Base-by-base conservation (phyloP, 2,888 invertebrate species). In the Patella ulyssiponensis region DNA sequence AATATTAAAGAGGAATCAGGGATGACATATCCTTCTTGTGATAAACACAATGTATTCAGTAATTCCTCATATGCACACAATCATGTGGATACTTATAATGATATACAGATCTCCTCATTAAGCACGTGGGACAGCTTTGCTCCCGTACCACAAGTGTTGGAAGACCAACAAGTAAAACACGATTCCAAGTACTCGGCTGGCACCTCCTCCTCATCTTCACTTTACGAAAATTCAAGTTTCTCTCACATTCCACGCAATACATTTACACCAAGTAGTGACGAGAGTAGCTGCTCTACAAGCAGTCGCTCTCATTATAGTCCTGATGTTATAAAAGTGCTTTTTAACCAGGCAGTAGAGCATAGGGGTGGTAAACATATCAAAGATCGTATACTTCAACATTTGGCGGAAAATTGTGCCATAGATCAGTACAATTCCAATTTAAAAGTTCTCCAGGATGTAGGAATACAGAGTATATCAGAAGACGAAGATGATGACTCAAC, bases 291-390 rank as follows among this genome's bases (percentile, higher is more conserved):
- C 44, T 52, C 56, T 15, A 52, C 77, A 23, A 73, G 71, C 14
- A 69, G 71, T 15, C 52, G 76, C 5, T 76, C 76, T 69, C 75
- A 77, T 74, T 87, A 83, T 82, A 86, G 85, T 69, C 82, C 86
- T 0, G 80, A 79, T 33, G 77, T 88, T 17, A 84, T 88, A 53
- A 86, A 87, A 75, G 86, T 87, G 14, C 78, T 88, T 1, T 77
- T 87, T 20, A 80, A 83, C 33, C 86, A 88, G 74, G 78, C 84
- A 9, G 73, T 84, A 2, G 82, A 81, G 14, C 74, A 73, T 51
- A 69, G 73, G 15, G 58, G 73, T 15, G 54, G 69, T 23, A 74
- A 51, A 17, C 64, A 64, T 64, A 64, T 64, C 64, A 64, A 64
- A 64, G 23, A 64, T 20, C 20, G 20, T 11, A 64, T 64, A 23